Evolutionary conservation across 2,888 invertebrate genomes (phyloP).

Genomic region (Macrosiphum euphorbiae): DNA sequence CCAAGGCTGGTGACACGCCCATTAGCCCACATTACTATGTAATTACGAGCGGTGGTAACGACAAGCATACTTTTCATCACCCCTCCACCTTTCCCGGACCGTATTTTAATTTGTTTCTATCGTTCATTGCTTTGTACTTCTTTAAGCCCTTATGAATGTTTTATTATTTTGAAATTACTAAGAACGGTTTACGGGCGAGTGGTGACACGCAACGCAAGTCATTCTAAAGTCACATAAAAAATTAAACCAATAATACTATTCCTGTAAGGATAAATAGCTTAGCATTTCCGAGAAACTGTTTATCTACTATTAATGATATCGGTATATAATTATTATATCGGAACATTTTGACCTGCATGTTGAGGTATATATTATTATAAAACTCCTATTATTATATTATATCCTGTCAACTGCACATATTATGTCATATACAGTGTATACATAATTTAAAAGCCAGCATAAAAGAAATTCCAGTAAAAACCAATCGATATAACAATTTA

Average conservation of each 20-base stretch:
- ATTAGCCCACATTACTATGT: slow-evolving; percentile 29
- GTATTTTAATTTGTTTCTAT: slow-evolving; percentile 16
- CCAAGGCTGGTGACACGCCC: slow-evolving; percentile 47
- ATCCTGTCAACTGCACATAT: not conserved
- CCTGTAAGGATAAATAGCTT: not conserved
- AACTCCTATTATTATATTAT: not conserved
- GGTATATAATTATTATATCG: not conserved
- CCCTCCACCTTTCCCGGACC: not conserved
- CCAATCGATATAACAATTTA: not conserved
- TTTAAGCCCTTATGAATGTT: slow-evolving; percentile 18
- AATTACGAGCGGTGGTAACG: slow-evolving; percentile 48
- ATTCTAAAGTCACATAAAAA: slow-evolving; percentile 24
- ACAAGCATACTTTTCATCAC: slow-evolving; percentile 31
- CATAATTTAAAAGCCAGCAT: not conserved
- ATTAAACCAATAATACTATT: slow-evolving; percentile 20
- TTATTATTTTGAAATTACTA: slow-evolving; percentile 35
- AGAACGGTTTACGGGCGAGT: not conserved
- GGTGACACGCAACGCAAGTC: not conserved
- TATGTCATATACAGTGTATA: not conserved
- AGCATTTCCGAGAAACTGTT: not conserved
- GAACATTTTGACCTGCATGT: not conserved
- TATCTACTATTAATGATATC: not conserved
- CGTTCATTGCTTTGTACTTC: slow-evolving; percentile 6
- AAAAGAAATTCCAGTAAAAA: not conserved
- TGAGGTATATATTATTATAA: not conserved